Evolutionary conservation across 2,113 vertebrate species (phyloP), one percentile per base, ranked within the genome.

Genomic region (Alexandromys fortis): DNA sequence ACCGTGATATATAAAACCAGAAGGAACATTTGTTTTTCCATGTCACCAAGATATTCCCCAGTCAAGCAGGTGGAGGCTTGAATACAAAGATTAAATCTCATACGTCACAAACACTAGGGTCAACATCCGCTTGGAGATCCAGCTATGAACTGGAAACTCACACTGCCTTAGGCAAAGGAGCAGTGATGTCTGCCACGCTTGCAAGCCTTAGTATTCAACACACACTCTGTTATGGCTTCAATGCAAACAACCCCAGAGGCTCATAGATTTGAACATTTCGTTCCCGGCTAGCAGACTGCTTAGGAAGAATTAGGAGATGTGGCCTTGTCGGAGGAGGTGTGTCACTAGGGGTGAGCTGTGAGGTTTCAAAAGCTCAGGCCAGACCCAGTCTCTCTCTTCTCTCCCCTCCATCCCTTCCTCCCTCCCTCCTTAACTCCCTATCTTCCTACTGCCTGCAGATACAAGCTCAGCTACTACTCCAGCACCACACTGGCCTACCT

Each of bases 11-110:
- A 86, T 88, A 85, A 73, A 90, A 82, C 49, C 42, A 94, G 73
- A 22, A 91, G 38, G 58, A 91, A 92, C 77, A 47, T 68, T 67
- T 86, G 35, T 94, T 89, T 95, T 96, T 94, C 95, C 88, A 49
- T 63, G 52, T 45, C 81, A 81, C 88, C 19, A 42, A 75, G 65
- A 17, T 68, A 47, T 47, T 94, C 8, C 30, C 52, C 10, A 81
- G 11, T 49, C 52, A 87, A 89, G 82, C 28, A 76, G 28, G 19
- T 28, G 1, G 5, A 24, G 7, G 6, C 33, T 67, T 89, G 55
- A 67, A 72, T 35, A 91, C 52, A 58, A 85, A 95, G 75, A 76
- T 14, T 21, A 73, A 90, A 91, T 58, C 30, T 61, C 26, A 55
- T 8, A 30, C 7, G 17, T 78, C 90, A 75, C 76, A 92, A 94